A percentile compares a stretch with the other conserved stretches of the same genome.
Evolutionary conservation across 2,113 vertebrate species (phyloP).

Genomic region (Sylvietta virens): DNA sequence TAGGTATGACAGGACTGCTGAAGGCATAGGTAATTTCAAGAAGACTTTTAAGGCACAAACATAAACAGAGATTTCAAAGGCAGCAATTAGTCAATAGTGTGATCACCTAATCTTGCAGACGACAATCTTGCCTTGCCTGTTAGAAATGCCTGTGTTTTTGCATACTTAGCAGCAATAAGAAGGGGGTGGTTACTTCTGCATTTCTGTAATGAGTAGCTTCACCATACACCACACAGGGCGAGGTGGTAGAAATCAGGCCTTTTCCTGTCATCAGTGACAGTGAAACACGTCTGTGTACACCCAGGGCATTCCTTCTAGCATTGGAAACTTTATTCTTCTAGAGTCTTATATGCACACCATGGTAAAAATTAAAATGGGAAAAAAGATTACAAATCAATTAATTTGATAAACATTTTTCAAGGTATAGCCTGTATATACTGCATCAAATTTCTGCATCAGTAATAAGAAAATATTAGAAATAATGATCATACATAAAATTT

Average conservation of each 20-base stretch:
- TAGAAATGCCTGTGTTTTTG: neutral
- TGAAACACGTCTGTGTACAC: neutral
- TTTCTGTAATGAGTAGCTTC: neutral
- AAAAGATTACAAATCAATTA: neutral
- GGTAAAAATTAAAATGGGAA: neutral
- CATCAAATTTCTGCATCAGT: neutral
- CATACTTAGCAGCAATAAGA: neutral
- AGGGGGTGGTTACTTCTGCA: neutral
- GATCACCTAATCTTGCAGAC: neutral
- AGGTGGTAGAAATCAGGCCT: neutral
- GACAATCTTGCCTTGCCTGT: neutral
- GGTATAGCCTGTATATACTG: neutral
- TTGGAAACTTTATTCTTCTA: neutral
- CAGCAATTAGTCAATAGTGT: neutral
- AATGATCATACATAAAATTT: neutral
- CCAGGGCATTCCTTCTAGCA: neutral
- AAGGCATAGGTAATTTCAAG: neutral
- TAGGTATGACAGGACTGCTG: neutral
- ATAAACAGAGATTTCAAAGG: neutral
- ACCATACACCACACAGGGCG: neutral
- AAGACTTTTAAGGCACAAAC: neutral
- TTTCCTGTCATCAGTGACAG: neutral
- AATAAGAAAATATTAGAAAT: neutral
- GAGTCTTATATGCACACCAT: neutral
- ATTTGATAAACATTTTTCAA: neutral